Evolutionary conservation across 2,113 vertebrate species (phyloP).

Genomic region (Orcinus orca): DNA sequence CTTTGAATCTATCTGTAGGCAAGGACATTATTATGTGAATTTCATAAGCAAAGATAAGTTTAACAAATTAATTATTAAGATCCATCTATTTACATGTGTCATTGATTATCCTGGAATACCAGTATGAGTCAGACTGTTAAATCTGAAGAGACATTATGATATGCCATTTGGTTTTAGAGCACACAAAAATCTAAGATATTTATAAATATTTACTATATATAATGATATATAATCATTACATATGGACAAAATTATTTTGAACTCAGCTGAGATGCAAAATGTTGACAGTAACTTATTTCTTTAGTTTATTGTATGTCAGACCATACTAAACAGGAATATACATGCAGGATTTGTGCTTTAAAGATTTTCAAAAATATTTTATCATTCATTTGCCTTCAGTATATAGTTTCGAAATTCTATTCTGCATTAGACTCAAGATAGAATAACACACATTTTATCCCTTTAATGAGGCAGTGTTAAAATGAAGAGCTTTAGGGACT

Average conservation of each 20-base stretch:
- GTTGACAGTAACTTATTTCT: not conserved
- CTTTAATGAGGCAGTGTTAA: not conserved
- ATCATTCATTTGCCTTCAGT: slow-evolving; percentile 2
- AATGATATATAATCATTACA: not conserved
- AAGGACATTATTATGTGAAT: slow-evolving; percentile 41
- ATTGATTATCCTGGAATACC: not conserved
- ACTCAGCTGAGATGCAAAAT: not conserved
- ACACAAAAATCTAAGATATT: slow-evolving; percentile 37
- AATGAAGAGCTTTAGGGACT: not conserved
- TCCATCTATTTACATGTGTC: not conserved
- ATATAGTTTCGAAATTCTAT: slow-evolving; percentile 1
- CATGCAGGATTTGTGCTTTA: not conserved
- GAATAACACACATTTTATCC: not conserved
- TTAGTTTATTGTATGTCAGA: not conserved
- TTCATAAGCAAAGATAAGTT: slow-evolving; percentile 27
- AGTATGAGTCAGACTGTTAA: not conserved
- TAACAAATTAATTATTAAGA: not conserved
- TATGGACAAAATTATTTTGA: not conserved
- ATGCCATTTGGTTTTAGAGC: slow-evolving; percentile 3
- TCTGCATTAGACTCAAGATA: not conserved
- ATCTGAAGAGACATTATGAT: not conserved
- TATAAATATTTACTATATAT: not conserved
- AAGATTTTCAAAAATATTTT: not conserved
- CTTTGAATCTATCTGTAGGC: slow-evolving; percentile 59
- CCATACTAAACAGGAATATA: not conserved